A percentile compares a stretch with the other conserved stretches of the same genome.
These are phyloP conservation scores for Rhizomys pruinosus DNA, from an alignment of 2,113 vertebrate genomes.

Conservation along the genomic window DNA sequence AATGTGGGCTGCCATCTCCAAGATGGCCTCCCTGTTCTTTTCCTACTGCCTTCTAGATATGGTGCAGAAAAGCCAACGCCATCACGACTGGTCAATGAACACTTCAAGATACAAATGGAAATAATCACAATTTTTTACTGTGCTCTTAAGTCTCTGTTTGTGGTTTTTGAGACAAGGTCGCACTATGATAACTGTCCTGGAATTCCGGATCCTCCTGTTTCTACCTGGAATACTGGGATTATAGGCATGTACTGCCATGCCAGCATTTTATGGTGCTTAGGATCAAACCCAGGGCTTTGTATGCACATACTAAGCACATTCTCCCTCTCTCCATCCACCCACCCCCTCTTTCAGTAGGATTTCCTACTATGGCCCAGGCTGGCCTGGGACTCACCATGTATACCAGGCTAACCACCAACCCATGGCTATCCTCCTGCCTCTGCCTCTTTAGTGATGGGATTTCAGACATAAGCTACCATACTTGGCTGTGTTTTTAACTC, in stretches of 20 bases:
- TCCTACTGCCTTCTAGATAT: not conserved
- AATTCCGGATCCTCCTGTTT: too few relatives aligned
- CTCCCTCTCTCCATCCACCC: not conserved
- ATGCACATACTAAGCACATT: not conserved
- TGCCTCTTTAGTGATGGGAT: too few relatives aligned
- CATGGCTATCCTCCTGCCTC: too few relatives aligned
- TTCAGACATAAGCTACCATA: too few relatives aligned
- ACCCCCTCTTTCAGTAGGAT: not conserved
- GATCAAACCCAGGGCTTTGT: not conserved
- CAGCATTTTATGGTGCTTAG: not conserved
- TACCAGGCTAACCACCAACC: too few relatives aligned
- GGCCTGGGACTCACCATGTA: not conserved
- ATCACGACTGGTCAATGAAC: not conserved
- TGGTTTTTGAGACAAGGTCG: not conserved
- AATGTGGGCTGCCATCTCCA: conserved; percentile 9
- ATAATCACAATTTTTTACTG: not conserved
- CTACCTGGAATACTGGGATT: not conserved
- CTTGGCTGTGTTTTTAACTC: not conserved
- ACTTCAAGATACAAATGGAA: not conserved
- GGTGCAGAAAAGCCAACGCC: not conserved
- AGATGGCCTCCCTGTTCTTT: not conserved
- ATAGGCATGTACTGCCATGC: not conserved
- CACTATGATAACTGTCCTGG: not conserved
- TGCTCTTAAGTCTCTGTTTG: not conserved
- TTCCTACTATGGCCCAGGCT: not conserved